Evolutionary conservation across 2,797 vertebrate species (phyloP), one percentile per base, ranked within the genome.

Genomic region (Pantherophis alleghaniensis): DNA sequence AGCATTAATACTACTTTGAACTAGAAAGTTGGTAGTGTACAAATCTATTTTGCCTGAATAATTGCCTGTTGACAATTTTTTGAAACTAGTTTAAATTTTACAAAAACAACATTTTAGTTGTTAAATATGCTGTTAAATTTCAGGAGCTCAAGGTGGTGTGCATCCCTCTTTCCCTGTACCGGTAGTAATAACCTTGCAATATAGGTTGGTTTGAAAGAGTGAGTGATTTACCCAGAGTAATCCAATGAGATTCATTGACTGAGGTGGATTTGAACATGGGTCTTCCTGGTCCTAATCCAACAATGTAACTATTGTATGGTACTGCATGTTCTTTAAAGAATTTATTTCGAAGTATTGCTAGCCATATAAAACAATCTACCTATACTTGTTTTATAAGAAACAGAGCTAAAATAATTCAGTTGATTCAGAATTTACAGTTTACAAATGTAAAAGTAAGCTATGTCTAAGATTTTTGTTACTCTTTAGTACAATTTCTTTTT

Each of bases 381-480:
- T 97, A 90, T 95, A 96, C 93, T 93, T 97, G 92, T 96, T 97
- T 97, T 97, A 97, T 96, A 97, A 96, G 97, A 98, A 97, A 97
- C 93, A 96, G 94, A 97, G 94, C 95, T 32, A 79, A 60, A 97
- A 97, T 97, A 97, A 96, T 97, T 96, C 96, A 96, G 97, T 88
- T 98, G 97, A 97, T 98, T 97, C 96, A 97, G 95, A 74, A 74
- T 74, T 74, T 74, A 74, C 2, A 37, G 16, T 74, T 74, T 74
- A 37, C 4, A 74, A 16, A 37, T 74, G 16, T 20, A 37, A 74
- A 55, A 51, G 26, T 92, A 28, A 94, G 20, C 89, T 89, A 42
- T 92, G 47, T 93, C 93, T 88, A 63, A 26, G 7, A 4, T 14
- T 95, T 95, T 94, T 93, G 95, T 94, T 60, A 53, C n/a, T 86